Conservation (phyloP, 2,113 vertebrate genomes). For the Vombatus ursinus region DNA sequence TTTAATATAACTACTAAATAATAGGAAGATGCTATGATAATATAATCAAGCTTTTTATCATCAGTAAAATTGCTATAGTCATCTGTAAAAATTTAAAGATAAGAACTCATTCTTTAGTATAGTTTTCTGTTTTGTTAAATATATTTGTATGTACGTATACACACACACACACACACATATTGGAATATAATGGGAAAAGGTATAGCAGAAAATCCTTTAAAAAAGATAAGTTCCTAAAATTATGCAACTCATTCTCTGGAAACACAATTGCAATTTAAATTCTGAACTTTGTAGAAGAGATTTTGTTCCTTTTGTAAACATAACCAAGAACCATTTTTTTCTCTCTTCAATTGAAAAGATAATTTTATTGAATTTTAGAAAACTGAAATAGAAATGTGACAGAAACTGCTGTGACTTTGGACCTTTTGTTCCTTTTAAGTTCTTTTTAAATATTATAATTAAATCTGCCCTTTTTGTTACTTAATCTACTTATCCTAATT, state of each 20-base stretch:
- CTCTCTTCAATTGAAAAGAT: slow-evolving; percentile 30
- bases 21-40: slow-evolving; percentile 35
- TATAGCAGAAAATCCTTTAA: slow-evolving; percentile 36
- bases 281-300: slow-evolving; percentile 48
- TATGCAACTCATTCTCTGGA: slow-evolving; percentile 55
- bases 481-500: slow-evolving; percentile 70
- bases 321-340: slow-evolving; percentile 47
- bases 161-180: no score
- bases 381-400: slow-evolving; percentile 59
- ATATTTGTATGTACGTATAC: no score
- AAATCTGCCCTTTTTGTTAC: slow-evolving; percentile 39
- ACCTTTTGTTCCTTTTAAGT: slow-evolving; percentile 72
- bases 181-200: slow-evolving; percentile 6
- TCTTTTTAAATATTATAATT: slow-evolving; percentile 62
- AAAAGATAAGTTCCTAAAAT: slow-evolving; percentile 51
- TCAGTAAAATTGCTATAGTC: slow-evolving; percentile 33
- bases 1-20: slow-evolving; percentile 40
- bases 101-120: slow-evolving; percentile 42
- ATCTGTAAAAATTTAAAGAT: slow-evolving; percentile 48
- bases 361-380: slow-evolving; percentile 61
- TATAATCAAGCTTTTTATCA: neutral
- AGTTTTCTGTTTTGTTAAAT: slow-evolving; percentile 42
- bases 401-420: slow-evolving; percentile 73
- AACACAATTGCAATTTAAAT: slow-evolving; percentile 61
- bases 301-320: slow-evolving; percentile 51